phyloP scores from a whole-genome alignment of 2,113 vertebrate genomes.

The Thunnus maccoyii region DNA sequence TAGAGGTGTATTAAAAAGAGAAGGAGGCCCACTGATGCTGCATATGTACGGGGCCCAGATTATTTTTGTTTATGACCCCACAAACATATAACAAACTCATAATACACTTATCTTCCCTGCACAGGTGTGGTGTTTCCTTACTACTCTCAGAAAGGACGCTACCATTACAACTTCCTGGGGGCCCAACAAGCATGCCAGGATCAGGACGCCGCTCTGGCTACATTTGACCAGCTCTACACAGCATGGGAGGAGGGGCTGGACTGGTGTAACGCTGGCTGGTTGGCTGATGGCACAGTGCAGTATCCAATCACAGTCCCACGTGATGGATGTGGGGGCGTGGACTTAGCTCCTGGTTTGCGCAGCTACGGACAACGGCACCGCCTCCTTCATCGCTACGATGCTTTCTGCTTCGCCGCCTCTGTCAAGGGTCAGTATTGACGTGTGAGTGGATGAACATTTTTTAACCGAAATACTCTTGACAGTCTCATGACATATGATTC shows the following conservation, averaged over 20 bases:
- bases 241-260: constrained; percentile 91
- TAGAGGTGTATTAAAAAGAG: too few species aligned
- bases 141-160: constrained; percentile 89
- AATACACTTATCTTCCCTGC: neutral
- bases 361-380: constrained; percentile 90
- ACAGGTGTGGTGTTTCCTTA: constrained; percentile 95
- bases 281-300: constrained; percentile 92
- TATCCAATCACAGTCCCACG: constrained; percentile 90
- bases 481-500: neutral
- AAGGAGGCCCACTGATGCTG: too few species aligned
- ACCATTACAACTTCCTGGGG: constrained; percentile 89
- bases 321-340: constrained; percentile 78
- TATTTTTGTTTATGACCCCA: too few species aligned
- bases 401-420: constrained; percentile 91
- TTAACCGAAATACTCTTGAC: neutral
- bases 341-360: constrained; percentile 88
- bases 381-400: constrained; percentile 87
- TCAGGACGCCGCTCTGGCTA: constrained; percentile 90
- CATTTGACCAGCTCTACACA: constrained; percentile 90
- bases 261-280: constrained; percentile 92
- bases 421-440: constrained; percentile 85
- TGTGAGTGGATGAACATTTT: neutral
- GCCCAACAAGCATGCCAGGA: constrained; percentile 88
- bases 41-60: too few species aligned
- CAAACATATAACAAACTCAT: too few species aligned